These are phyloP conservation scores for Chaetodon trifascialis DNA, from an alignment of 2,113 vertebrate species.

Conservation along the genomic window DNA sequence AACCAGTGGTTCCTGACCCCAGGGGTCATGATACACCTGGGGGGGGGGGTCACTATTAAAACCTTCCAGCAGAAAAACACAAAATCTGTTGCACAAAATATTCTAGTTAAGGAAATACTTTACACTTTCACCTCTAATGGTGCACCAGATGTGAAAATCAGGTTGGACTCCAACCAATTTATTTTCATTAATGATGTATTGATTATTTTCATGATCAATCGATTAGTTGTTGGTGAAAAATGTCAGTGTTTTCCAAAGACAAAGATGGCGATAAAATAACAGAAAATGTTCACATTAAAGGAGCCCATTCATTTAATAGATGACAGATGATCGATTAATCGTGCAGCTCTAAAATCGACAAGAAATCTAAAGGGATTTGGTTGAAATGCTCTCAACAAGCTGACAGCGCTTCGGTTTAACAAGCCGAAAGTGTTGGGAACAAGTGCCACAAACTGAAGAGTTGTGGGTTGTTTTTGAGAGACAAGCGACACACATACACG, in stretches of 20 bases:
- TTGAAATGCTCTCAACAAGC: background rate
- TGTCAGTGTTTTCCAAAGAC: too few relatives aligned
- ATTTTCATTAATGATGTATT: too few relatives aligned
- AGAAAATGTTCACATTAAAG: too few relatives aligned
- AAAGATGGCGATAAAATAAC: too few relatives aligned
- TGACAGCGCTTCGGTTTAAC: background rate
- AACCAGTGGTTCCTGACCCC: background rate
- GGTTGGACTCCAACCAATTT: too few relatives aligned
- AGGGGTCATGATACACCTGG: background rate
- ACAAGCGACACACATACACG: background rate
- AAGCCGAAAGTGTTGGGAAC: background rate
- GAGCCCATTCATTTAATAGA: too few relatives aligned
- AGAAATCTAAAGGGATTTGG: background rate
- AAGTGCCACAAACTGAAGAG: background rate
- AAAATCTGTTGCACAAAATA: background rate
- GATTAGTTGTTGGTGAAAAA: too few relatives aligned
- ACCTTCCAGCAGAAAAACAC: background rate
- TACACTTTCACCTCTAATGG: background rate
- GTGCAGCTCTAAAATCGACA: background rate
- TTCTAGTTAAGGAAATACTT: background rate
- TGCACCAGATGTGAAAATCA: background rate
- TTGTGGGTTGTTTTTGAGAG: background rate
- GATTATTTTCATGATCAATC: too few relatives aligned
- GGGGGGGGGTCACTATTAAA: too few relatives aligned
- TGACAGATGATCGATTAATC: too few relatives aligned